Conservation (phyloP, 2,888 invertebrate genomes). For the Himalopsyche kuldschensis region DNA sequence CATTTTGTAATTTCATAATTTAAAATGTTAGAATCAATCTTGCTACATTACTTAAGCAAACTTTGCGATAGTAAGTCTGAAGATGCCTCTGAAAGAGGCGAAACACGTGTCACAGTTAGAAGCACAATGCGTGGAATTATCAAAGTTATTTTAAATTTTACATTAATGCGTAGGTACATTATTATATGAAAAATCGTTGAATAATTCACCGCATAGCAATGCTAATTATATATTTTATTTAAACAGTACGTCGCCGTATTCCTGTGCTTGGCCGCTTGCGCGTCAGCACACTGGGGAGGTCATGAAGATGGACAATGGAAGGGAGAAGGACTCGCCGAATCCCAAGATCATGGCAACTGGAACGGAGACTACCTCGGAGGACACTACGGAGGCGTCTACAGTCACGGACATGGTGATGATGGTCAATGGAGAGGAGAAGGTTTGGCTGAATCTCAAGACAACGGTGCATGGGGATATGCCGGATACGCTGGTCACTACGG, state of each 20-base stretch:
- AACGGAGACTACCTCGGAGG: neutral
- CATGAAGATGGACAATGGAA: constrained; percentile 24
- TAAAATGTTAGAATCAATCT: no score
- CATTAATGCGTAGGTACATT: no score
- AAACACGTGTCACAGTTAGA: no score
- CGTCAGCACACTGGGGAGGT: constrained; percentile 40
- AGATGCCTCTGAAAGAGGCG: no score
- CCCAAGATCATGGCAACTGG: neutral
- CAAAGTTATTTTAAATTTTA: no score
- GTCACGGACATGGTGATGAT: neutral
- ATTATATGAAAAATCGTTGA: no score
- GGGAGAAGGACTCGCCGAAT: neutral
- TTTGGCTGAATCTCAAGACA: constrained; percentile 14
- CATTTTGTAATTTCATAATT: no score
- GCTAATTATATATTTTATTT: neutral
- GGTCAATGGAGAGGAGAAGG: constrained; percentile 24
- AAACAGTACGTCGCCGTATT: constrained; percentile 22
- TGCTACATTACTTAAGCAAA: no score
- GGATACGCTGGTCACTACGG: neutral
- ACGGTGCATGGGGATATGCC: neutral
- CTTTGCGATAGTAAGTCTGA: no score
- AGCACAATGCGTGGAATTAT: no score
- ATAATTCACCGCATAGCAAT: no score
- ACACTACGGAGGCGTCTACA: neutral
- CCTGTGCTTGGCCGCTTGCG: constrained; percentile 38